phyloP scores from a whole-genome alignment of 2,888 invertebrate genomes.

The Cylindroiulus punctatus region DNA sequence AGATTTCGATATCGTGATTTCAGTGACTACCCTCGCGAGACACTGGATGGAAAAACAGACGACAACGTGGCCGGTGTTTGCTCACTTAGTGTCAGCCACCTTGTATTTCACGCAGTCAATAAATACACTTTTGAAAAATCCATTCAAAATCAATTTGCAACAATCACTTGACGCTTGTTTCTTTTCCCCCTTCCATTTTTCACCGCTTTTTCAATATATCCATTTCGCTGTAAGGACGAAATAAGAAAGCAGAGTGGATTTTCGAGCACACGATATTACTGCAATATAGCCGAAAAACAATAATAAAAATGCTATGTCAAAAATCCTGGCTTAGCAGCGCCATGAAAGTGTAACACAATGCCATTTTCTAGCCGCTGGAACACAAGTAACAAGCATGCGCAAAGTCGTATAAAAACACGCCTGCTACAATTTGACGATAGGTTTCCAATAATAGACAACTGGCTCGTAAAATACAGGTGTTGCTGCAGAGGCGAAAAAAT shows the following conservation, averaged over 20 bases:
- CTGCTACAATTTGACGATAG: conserved; percentile 12
- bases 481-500: neutral
- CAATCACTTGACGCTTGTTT: conserved; percentile 37
- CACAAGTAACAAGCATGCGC: neutral
- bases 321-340: conserved; percentile 2
- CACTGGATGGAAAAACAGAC: neutral
- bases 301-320: conserved; percentile 1
- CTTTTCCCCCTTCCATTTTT: neutral
- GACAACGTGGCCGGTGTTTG: neutral
- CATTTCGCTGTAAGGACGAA: conserved; percentile 10
- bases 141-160: conserved; percentile 39
- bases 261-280: neutral
- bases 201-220: neutral
- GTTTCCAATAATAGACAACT: neutral
- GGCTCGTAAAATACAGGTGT: conserved; percentile 20
- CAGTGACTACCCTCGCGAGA: neutral
- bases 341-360: neutral
- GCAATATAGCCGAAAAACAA: conserved; percentile 16
- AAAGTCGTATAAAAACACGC: neutral
- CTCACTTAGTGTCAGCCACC: conserved; percentile 15
- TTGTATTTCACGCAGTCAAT: conserved; percentile 36
- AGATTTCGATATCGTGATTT: neutral
- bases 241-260: conserved; percentile 33
- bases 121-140: conserved; percentile 14
- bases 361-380: neutral